phyloP scores from a whole-genome alignment of 2,113 vertebrate species.

The Brachirus orientalis region DNA sequence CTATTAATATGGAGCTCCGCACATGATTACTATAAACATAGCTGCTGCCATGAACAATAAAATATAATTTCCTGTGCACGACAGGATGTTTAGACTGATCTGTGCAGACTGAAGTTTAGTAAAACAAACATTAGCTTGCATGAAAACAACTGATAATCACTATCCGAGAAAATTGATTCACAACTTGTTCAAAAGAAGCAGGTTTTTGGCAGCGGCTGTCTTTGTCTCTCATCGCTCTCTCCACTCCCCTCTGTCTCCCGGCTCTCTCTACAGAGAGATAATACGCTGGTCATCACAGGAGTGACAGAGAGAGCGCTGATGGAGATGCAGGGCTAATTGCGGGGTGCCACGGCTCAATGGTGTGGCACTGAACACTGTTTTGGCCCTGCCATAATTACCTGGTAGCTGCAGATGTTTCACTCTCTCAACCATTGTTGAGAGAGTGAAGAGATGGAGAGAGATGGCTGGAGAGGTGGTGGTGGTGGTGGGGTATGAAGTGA shows the following conservation, averaged over 20 bases:
- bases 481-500: constrained; percentile 1
- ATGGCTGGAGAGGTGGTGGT: background rate
- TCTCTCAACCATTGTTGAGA: background rate
- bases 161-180: no score
- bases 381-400: constrained; percentile 69
- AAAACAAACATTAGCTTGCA: no score
- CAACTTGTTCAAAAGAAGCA: no score
- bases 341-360: constrained; percentile 50
- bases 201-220: background rate
- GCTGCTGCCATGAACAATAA: no score
- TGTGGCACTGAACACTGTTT: constrained; percentile 61
- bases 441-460: constrained; percentile 19
- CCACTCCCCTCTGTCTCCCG: constrained; percentile 3
- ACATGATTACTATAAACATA: no score
- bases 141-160: no score
- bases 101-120: no score
- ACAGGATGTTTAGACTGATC: no score
- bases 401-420: constrained; percentile 67
- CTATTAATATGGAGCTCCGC: no score
- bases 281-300: constrained; percentile 51
- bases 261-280: constrained; percentile 54
- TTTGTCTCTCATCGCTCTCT: constrained; percentile 14
- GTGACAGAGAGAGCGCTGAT: constrained; percentile 17
- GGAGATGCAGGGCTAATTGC: constrained; percentile 69
- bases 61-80: no score